Base-by-base conservation (phyloP, 2,797 vertebrate genomes). In the Linurgus olivaceus region DNA sequence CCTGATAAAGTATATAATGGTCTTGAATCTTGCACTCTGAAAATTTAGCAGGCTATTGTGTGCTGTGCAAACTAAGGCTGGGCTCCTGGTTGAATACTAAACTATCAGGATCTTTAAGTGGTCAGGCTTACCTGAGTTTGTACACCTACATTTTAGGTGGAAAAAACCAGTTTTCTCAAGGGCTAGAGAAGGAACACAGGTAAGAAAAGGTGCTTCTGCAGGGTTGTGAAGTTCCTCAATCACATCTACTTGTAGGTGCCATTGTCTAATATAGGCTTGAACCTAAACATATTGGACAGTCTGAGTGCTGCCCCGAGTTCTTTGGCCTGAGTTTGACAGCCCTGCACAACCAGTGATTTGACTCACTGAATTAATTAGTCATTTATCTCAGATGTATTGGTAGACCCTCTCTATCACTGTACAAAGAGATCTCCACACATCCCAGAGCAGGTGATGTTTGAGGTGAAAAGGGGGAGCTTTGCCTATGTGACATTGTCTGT, bases 401-500 rank as follows among this genome's bases (percentile, higher is more conserved):
- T 26, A n/a, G 59, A 47, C 11, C 17, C 24, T 47, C 29, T 68
- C 17, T 44, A 77, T 24, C 29, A 33, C n/a, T 47, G 21, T 38
- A 13, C 45, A 16, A 11, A 45, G 42, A 17, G 13, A 31, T 62
- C 15, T 72, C 38, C 19, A 21, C 16, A 11, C 10, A 44, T 25
- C 35, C n/a, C n/a, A 74, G 38, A 58, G 37, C n/a, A 70, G 33
- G 24, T 44, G 58, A 35, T 1, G 0, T 48, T 50, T 83, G 68
- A 57, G 50, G 26, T n/a, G 21, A 52, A 76, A 86, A 83, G 6
- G 4, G 21, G 48, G 48, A 86, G 25, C 24, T 80, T 63, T 88
- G 48, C 15, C 37, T 37, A 4, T 2, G 0, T 37, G 37, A 61
- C 2, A 0, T 20, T 45, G 18, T 38, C n/a, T 74, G 0, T 20